Evolutionary conservation across 2,797 vertebrate genomes (phyloP).

Genomic region (Vespertilio murinus): DNA sequence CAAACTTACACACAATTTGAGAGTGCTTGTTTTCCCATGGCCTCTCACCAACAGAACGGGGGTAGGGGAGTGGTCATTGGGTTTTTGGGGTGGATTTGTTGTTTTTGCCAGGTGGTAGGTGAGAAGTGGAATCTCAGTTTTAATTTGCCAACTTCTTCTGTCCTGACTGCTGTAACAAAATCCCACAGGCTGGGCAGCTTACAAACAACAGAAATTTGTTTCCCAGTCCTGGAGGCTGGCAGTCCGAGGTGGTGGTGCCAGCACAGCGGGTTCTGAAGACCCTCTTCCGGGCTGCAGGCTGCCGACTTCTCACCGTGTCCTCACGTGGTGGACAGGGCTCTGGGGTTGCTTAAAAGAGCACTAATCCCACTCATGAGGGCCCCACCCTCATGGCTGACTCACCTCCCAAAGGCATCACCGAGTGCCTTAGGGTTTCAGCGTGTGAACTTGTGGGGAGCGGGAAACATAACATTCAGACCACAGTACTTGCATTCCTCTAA

Average conservation of each 20-base stretch:
- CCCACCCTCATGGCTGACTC: neutral
- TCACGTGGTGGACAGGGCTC: neutral
- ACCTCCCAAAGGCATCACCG: neutral
- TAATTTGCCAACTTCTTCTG: neutral
- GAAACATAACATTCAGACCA: neutral
- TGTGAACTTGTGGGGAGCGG: neutral
- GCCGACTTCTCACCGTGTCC: neutral
- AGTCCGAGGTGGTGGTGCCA: neutral
- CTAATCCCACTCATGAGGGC: neutral
- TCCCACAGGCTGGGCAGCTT: neutral
- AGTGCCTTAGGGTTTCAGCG: neutral
- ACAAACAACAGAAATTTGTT: neutral
- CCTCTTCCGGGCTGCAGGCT: neutral
- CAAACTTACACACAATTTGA: neutral
- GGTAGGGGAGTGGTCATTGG: too few relatives aligned
- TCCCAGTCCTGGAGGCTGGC: neutral
- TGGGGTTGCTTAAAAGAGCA: neutral
- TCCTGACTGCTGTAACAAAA: neutral
- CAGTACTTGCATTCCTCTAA: neutral
- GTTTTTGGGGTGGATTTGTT: neutral
- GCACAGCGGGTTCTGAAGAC: neutral
- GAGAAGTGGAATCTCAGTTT: neutral
- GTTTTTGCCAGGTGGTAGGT: neutral
- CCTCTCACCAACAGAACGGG: neutral
- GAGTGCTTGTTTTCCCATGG: neutral